Conservation (phyloP, 1,140 invertebrate genomes). For the Brachystomella parvula region DNA sequence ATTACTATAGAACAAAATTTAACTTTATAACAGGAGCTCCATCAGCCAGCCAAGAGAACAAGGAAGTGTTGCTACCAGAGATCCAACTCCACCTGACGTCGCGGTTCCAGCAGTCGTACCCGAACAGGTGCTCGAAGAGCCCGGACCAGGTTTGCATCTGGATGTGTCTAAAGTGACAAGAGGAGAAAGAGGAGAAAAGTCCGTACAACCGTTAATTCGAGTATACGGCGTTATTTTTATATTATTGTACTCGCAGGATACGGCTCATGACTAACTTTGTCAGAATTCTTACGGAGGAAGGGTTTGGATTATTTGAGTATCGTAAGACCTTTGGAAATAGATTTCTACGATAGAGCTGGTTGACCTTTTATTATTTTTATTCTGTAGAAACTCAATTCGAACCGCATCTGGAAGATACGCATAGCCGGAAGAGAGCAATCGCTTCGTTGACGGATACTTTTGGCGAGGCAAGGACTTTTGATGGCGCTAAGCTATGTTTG, state of each 20-base stretch:
- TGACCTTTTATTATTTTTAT: no score
- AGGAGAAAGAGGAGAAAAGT: not conserved
- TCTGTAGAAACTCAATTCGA: no score
- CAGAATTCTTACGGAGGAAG: not conserved
- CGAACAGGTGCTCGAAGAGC: not conserved
- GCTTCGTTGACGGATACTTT: not conserved
- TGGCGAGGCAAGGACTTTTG: not conserved
- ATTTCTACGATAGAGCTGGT: no score
- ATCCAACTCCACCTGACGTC: not conserved
- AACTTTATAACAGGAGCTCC: no score
- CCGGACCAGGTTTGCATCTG: no score
- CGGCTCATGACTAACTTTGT: conserved; percentile 1
- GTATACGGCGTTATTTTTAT: not conserved
- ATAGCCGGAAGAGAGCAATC: not conserved
- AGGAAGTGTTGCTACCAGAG: no score
- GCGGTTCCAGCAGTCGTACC: not conserved
- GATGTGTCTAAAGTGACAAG: not conserved
- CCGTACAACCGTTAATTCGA: not conserved
- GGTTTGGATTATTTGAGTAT: conserved; percentile 5
- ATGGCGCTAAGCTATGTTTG: not conserved
- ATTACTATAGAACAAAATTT: no score
- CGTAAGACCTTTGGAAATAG: not conserved
- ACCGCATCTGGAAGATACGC: not conserved
- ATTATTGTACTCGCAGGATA: not conserved
- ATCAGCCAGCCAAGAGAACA: no score